Conservation (phyloP, 2,888 invertebrate genomes). For the Abrostola triplasia region DNA sequence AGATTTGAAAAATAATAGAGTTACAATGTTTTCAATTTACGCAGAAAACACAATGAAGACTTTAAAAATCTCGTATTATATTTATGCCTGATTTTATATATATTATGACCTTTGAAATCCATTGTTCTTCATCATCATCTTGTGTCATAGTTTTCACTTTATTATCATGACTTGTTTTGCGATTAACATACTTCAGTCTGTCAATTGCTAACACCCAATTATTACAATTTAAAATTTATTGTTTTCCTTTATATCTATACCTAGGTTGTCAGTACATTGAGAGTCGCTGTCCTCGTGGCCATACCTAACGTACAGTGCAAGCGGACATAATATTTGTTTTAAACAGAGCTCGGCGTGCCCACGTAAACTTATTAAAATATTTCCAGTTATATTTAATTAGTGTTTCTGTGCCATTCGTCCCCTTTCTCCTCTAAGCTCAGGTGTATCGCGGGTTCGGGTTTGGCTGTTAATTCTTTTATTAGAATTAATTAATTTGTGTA, state of each 20-base stretch:
- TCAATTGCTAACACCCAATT: too few relatives aligned
- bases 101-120: too few relatives aligned
- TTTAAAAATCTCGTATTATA: too few relatives aligned
- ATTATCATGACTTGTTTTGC: too few relatives aligned
- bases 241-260: neutral
- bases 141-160: too few relatives aligned
- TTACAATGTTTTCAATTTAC: too few relatives aligned
- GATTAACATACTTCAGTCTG: too few relatives aligned
- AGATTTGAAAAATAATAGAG: too few relatives aligned
- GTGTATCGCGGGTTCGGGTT: conserved; percentile 69
- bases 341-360: conserved; percentile 73
- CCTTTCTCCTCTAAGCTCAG: conserved; percentile 71
- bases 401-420: conserved; percentile 81
- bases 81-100: too few relatives aligned
- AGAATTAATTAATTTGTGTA: conserved; percentile 43
- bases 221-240: too few relatives aligned
- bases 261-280: neutral
- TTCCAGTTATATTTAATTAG: conserved; percentile 87
- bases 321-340: conserved; percentile 85
- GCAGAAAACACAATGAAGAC: too few relatives aligned
- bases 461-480: conserved; percentile 45
- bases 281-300: conserved; percentile 30
- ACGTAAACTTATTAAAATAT: conserved; percentile 88
- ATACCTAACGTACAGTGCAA: conserved; percentile 63
- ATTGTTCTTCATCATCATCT: too few relatives aligned